phyloP scores from a whole-genome alignment of 2,113 vertebrate genomes.

The Ibidorhyncha struthersii region DNA sequence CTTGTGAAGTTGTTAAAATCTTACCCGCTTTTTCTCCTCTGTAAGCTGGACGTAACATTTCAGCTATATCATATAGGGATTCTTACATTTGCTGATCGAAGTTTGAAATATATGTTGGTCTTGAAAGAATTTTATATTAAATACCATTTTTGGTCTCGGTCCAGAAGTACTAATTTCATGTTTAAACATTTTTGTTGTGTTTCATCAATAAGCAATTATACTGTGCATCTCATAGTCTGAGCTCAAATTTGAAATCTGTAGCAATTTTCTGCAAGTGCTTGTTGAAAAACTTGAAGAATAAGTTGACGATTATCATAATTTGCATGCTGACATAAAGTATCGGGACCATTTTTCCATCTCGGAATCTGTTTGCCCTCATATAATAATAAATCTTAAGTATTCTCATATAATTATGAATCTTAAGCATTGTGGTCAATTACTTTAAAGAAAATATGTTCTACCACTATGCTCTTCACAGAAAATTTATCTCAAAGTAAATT shows the following conservation, averaged over 20 bases:
- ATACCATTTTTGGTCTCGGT: not conserved
- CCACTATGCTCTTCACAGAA: not conserved
- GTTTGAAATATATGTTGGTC: not conserved
- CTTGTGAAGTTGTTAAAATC: not conserved
- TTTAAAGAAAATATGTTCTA: not conserved
- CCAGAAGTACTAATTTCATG: constrained; percentile 4
- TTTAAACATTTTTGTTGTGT: not conserved
- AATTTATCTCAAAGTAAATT: not conserved
- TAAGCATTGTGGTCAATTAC: not conserved
- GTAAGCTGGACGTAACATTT: not conserved
- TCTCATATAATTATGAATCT: not conserved
- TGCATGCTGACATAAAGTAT: not conserved
- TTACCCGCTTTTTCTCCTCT: not conserved
- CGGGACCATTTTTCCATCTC: not conserved
- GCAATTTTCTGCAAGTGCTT: constrained; percentile 42
- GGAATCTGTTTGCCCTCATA: not conserved
- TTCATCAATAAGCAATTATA: constrained; percentile 2
- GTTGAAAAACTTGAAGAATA: constrained; percentile 23
- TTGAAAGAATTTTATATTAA: not conserved
- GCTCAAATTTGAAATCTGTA: constrained; percentile 30
- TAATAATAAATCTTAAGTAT: not conserved
- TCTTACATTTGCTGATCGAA: not conserved
- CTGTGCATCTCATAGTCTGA: not conserved
- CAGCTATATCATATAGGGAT: not conserved
- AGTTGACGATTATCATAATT: constrained; percentile 7